Conservation (phyloP, 2,888 invertebrate species). For the Apoda limacodes region DNA sequence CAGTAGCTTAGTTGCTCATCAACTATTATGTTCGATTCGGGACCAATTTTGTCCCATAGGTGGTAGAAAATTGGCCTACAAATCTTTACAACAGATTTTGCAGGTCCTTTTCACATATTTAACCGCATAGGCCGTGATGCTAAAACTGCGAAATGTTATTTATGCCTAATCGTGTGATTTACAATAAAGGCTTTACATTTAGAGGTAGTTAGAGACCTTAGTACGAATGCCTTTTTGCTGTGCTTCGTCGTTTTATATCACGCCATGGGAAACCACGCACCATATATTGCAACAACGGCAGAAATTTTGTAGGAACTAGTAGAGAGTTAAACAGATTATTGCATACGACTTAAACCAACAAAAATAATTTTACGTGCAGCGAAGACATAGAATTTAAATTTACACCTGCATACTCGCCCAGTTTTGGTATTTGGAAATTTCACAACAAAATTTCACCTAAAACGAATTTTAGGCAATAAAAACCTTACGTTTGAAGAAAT, state of each 20-base stretch:
- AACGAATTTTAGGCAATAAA: too few species aligned
- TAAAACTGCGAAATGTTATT: slow-evolving; percentile 14
- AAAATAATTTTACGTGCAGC: not conserved
- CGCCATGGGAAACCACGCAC: slow-evolving; percentile 8
- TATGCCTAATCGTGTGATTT: slow-evolving; percentile 14
- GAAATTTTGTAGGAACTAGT: slow-evolving; percentile 7
- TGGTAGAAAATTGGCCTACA: too few species aligned
- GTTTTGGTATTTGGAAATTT: slow-evolving; percentile 15
- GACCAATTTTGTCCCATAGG: too few species aligned
- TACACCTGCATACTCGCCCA: slow-evolving; percentile 12
- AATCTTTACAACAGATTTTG: too few species aligned
- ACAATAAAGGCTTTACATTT: slow-evolving; percentile 12
- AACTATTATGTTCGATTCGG: too few species aligned
- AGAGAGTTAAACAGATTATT: slow-evolving; percentile 4
- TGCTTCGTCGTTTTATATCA: slow-evolving; percentile 11
- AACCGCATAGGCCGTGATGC: slow-evolving; percentile 8
- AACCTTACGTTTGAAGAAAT: too few species aligned
- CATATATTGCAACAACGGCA: slow-evolving; percentile 11
- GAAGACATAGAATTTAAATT: slow-evolving; percentile 11
- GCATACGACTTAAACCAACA: not conserved
- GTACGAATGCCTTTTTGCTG: slow-evolving; percentile 10
- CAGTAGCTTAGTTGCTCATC: too few species aligned
- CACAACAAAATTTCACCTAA: too few species aligned
- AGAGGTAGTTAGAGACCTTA: slow-evolving; percentile 13
- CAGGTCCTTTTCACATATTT: too few species aligned